phyloP scores from a whole-genome alignment of 2,888 invertebrate species.

The Melieria picta region DNA sequence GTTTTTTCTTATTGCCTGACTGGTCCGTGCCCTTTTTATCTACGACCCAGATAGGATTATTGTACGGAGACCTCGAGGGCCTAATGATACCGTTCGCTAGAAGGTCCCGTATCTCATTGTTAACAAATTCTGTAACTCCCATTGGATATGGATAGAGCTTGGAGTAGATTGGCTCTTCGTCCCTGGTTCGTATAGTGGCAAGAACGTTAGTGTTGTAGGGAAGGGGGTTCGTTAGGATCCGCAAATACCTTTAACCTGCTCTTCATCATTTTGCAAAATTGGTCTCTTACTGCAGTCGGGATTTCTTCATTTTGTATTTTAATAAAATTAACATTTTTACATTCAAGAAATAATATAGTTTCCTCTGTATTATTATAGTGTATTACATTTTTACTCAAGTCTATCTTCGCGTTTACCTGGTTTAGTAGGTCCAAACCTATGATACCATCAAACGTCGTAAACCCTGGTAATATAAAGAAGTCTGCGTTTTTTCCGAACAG shows the following conservation, averaged over 20 bases:
- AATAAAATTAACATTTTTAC: constrained; percentile 38
- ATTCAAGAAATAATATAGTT: constrained; percentile 38
- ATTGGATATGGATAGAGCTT: constrained; percentile 40
- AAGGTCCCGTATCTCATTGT: constrained; percentile 22
- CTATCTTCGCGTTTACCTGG: constrained; percentile 35
- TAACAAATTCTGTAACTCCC: constrained; percentile 37
- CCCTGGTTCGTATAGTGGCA: constrained; percentile 33
- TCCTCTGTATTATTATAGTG: constrained; percentile 32
- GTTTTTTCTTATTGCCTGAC: constrained; percentile 28
- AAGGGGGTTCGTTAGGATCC: constrained; percentile 13
- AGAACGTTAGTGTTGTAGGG: constrained; percentile 38
- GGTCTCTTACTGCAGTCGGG: constrained; percentile 20
- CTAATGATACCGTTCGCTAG: constrained; percentile 13
- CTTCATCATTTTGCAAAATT: constrained; percentile 32
- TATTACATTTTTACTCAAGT: constrained; percentile 35
- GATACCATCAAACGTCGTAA: constrained; percentile 42
- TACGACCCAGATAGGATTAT: constrained; percentile 31
- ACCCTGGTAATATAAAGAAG: constrained; percentile 38
- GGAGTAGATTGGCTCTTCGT: constrained; percentile 35
- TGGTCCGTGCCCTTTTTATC: constrained; percentile 27
- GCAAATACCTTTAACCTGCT: constrained; percentile 1
- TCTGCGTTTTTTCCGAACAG: constrained; percentile 35
- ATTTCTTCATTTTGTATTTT: constrained; percentile 36
- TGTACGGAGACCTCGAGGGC: constrained; percentile 30
- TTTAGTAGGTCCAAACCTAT: constrained; percentile 42